Conservation (phyloP, 2,797 vertebrate genomes). For the Hyperoplus lanceolatus region DNA sequence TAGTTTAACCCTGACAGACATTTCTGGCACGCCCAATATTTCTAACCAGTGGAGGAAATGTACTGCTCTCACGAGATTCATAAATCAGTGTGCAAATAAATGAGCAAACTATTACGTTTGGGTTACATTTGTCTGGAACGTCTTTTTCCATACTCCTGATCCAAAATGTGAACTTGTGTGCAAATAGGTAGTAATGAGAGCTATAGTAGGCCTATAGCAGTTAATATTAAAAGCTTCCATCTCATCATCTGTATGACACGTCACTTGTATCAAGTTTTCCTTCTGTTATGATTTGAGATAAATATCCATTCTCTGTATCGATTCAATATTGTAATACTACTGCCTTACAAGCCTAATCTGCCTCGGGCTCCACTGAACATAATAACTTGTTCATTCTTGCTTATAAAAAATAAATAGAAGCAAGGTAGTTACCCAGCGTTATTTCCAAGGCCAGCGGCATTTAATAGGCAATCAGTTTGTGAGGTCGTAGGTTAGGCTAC, state of each 20-base stretch:
- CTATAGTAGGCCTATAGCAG: background rate
- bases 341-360: background rate
- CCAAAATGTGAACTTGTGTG: background rate
- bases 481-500: too few species aligned
- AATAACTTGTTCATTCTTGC: background rate
- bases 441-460: background rate
- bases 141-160: conserved; percentile 3
- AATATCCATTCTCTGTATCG: background rate
- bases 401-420: conserved; percentile 11
- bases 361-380: background rate
- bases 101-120: too few species aligned
- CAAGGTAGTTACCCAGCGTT: background rate
- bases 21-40: background rate
- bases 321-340: background rate
- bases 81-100: too few species aligned
- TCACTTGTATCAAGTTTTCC: background rate
- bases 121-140: background rate
- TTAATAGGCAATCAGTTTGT: too few species aligned
- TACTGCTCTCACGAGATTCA: background rate
- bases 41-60: conserved; percentile 1
- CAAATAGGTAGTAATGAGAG: background rate
- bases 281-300: background rate
- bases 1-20: conserved; percentile 16
- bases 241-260: conserved; percentile 10
- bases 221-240: conserved; percentile 25